Base-by-base conservation (phyloP, 1,140 invertebrate genomes). In the Diabrotica virgifera region DNA sequence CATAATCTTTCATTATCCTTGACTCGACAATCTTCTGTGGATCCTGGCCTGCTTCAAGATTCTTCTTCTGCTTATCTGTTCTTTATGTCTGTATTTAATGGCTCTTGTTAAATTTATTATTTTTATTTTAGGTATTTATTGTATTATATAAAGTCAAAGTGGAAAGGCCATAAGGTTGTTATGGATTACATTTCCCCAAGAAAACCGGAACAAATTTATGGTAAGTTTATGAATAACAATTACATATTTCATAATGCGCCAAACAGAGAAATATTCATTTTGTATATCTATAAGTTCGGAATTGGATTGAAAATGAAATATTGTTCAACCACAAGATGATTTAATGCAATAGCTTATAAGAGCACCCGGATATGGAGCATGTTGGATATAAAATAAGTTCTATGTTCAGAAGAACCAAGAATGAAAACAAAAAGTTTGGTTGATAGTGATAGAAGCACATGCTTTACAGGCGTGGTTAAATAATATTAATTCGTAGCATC, bases 191-290 rank as follows among this genome's bases (percentile, higher is more conserved):
- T 90, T 11, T 82, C 84, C 64, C 80, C 84, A 72, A 74, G 85
- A 70, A 82, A 80, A 66, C 84, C 87, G 35, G 86, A 87, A 75
- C 86, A 89, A 75, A 91, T 91, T 69, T 92, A 92, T 80, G 91
- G 91, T 89, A 82, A 77, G 78, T 74, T 65, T 65, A 38, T 64
- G 7, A 38, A 62, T 59, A 12, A 46, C 6, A 46, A 46, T 46
- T 3, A 46, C 1, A 1, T 9, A 2, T 46, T 46, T 46, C 8
- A 8, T n/a, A 46, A 8, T n/a, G 11, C 11, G 8, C 2, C 40
- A 46, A 3, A 9, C 11, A 9, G 40, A 46, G 11, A 46, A 46
- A 8, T 46, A 46, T 46, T 8, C 8, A 9, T 46, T 46, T 46
- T 2, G 11, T 46, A 2, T n/a, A 9, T 9, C 8, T 46, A 9